These are phyloP conservation scores for Patella vulgata DNA, from an alignment of 1,140 invertebrate species.

Conservation along the genomic window DNA sequence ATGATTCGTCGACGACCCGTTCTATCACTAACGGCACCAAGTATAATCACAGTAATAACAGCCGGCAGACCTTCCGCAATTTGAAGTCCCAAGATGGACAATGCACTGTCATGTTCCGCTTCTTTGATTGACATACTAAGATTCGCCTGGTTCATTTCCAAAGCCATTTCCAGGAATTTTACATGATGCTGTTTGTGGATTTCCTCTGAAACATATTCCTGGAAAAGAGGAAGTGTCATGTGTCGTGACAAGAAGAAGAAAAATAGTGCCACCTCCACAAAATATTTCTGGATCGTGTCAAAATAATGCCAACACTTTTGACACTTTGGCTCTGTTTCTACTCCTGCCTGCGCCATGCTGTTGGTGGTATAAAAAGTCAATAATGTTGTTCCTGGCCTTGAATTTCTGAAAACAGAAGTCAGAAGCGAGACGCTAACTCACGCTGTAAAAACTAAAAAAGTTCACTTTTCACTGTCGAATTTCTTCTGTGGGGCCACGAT, in stretches of 20 bases:
- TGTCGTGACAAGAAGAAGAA: constrained; percentile 58
- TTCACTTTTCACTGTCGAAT: too few species aligned
- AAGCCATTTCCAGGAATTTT: constrained; percentile 27
- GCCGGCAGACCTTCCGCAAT: constrained; percentile 60
- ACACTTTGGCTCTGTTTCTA: too few species aligned
- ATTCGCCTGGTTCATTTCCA: constrained; percentile 14
- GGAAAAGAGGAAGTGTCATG: constrained; percentile 60
- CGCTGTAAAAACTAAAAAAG: too few species aligned
- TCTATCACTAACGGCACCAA: constrained; percentile 59
- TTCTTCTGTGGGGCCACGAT: too few species aligned
- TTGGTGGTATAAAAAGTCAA: too few species aligned
- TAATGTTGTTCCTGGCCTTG: too few species aligned
- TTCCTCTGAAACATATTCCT: constrained; percentile 56
- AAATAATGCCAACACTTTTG: constrained; percentile 6
- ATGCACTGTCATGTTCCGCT: constrained; percentile 52
- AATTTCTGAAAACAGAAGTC: too few species aligned
- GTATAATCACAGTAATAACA: constrained; percentile 56
- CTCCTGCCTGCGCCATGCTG: too few species aligned
- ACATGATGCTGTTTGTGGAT: constrained; percentile 48
- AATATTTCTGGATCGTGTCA: constrained; percentile 45
- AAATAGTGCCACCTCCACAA: constrained; percentile 57
- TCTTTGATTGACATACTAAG: constrained; percentile 30
- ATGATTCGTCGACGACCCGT: constrained; percentile 55
- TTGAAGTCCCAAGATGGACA: constrained; percentile 52
- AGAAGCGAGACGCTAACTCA: too few species aligned